Evolutionary conservation across 2,797 vertebrate genomes (phyloP).

Genomic region (Nasua narica): DNA sequence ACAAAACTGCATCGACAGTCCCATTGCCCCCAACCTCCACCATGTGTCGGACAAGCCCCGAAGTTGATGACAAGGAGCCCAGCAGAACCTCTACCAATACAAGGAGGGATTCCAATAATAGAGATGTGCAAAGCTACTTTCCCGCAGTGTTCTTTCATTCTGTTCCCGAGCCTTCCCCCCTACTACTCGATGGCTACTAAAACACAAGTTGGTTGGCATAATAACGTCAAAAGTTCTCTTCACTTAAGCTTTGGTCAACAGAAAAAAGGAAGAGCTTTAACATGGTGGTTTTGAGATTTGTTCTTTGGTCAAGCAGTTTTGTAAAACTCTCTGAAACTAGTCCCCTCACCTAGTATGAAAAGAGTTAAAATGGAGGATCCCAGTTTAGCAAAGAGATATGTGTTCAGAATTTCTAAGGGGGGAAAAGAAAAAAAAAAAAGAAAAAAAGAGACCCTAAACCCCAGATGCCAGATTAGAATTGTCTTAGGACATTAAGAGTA

Average conservation of each 20-base stretch:
- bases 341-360: constrained; percentile 6
- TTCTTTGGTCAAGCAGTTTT: constrained; percentile 68
- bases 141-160: background rate
- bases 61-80: background rate
- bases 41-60: background rate
- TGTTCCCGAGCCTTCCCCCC: background rate
- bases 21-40: background rate
- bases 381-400: background rate
- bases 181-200: background rate
- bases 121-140: background rate
- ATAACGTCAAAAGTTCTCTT: constrained; percentile 5
- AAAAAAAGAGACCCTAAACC: background rate
- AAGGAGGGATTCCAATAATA: background rate
- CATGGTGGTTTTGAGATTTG: constrained; percentile 20
- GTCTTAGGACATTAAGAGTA: background rate
- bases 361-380: background rate
- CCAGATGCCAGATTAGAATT: background rate
- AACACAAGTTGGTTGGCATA: background rate
- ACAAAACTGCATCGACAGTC: background rate
- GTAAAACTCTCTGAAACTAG: constrained; percentile 52
- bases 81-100: background rate
- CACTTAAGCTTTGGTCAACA: constrained; percentile 63
- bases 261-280: background rate
- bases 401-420: constrained; percentile 6
- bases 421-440: background rate